Evolutionary conservation across 2,113 vertebrate species (phyloP).

Genomic region (Barnardius zonarius): DNA sequence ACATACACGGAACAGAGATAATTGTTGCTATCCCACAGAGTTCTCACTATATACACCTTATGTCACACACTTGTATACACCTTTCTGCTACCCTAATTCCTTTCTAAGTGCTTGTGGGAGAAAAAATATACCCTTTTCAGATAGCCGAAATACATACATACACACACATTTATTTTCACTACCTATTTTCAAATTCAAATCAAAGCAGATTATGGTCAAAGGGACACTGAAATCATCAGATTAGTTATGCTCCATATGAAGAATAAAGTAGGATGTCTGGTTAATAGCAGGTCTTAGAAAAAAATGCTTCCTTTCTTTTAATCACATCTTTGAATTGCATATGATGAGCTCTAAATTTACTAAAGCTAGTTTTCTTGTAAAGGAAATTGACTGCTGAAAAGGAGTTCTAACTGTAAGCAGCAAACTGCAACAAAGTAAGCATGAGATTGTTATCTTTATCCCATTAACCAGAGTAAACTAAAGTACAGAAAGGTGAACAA

Average conservation of each 20-base stretch:
- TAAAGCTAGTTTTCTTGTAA: background rate
- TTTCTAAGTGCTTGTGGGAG: background rate
- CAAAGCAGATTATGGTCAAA: slow-evolving; percentile 30
- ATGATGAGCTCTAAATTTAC: slow-evolving; percentile 14
- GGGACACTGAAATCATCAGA: slow-evolving; percentile 37
- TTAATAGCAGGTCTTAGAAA: slow-evolving; percentile 30
- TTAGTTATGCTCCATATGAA: slow-evolving; percentile 31
- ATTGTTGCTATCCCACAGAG: background rate
- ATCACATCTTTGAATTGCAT: slow-evolving; percentile 14
- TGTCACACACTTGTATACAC: too few species aligned
- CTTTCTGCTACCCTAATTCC: background rate
- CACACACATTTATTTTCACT: background rate
- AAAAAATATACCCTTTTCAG: background rate
- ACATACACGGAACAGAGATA: background rate
- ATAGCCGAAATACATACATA: background rate
- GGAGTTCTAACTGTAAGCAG: background rate
- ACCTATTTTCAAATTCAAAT: slow-evolving; percentile 7
- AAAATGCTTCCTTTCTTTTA: slow-evolving; percentile 32
- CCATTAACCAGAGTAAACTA: background rate
- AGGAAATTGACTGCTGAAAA: background rate
- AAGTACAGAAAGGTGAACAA: background rate
- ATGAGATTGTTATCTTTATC: background rate
- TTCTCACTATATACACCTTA: background rate
- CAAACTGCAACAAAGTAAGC: background rate
- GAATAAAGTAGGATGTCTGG: slow-evolving; percentile 21